These are phyloP conservation scores for Ceyx erithaca DNA, from an alignment of 2,797 vertebrate species.

Conservation along the genomic window DNA sequence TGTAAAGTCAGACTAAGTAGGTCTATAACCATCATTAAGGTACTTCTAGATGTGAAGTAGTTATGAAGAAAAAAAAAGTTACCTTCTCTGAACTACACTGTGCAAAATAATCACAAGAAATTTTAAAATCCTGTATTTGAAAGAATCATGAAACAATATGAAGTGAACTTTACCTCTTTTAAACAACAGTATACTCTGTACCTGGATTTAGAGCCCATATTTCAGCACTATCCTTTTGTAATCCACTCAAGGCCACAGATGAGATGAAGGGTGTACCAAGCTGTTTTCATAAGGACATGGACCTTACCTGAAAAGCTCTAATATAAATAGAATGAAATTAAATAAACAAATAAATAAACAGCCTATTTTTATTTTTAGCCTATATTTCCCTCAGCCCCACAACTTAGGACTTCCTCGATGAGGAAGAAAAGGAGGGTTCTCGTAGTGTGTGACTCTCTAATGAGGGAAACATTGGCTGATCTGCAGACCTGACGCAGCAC, in stretches of 20 bases:
- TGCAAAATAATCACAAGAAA: background rate
- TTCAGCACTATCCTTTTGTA: background rate
- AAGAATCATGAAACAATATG: background rate
- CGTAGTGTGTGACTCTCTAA: too few species aligned
- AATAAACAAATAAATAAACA: too few species aligned
- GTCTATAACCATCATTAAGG: background rate
- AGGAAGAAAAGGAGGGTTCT: too few species aligned
- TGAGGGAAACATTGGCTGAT: too few species aligned
- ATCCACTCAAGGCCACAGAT: background rate
- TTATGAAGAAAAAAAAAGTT: background rate
- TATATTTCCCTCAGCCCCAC: too few species aligned
- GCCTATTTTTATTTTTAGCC: background rate
- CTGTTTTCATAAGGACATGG: background rate
- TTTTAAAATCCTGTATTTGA: background rate
- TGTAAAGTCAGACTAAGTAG: background rate
- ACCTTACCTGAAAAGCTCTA: background rate
- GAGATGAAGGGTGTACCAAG: fast-evolving
- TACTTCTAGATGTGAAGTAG: background rate
- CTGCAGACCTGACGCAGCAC: too few species aligned
- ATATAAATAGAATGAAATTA: background rate
- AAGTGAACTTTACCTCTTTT: background rate
- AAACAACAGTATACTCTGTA: background rate
- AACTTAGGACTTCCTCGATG: too few species aligned
- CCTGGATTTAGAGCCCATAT: background rate
- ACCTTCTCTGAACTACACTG: background rate